Conservation (phyloP, 2,797 vertebrate genomes). For the Rousettus madagascariensis region DNA sequence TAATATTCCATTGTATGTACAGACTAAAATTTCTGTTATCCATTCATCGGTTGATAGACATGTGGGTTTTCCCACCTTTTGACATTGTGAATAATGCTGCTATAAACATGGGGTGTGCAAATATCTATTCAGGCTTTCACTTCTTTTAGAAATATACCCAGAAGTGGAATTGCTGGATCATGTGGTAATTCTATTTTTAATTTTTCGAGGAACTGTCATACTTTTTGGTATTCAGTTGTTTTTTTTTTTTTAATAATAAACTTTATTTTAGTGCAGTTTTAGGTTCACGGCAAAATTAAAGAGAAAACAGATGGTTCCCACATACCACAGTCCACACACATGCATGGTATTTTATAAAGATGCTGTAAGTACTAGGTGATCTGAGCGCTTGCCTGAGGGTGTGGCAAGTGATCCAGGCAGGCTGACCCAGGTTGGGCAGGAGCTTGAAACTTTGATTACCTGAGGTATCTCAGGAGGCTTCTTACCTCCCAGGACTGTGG, state of each 20-base stretch:
- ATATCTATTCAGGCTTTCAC: neutral
- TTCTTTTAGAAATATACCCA: neutral
- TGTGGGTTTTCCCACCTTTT: neutral
- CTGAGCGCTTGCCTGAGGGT: neutral
- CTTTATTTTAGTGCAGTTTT: neutral
- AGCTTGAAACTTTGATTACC: neutral
- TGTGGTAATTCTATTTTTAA: neutral
- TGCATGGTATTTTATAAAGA: neutral
- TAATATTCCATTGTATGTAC: neutral
- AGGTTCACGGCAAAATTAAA: neutral
- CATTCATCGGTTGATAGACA: neutral
- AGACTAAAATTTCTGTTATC: neutral
- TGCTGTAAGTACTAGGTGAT: neutral
- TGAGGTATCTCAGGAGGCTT: neutral
- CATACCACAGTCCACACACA: neutral
- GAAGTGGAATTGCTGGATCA: neutral
- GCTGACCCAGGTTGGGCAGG: neutral
- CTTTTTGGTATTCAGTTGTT: neutral
- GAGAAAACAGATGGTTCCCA: neutral
- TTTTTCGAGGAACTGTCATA: neutral
- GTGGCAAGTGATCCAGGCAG: neutral
- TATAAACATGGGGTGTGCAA: neutral
- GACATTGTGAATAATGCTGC: neutral
- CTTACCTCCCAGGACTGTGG: neutral
- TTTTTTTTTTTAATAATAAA: neutral